A percentile compares a stretch with the other conserved stretches of the same genome.
Conservation (phyloP, 2,113 vertebrate species). For the Uria aalge region DNA sequence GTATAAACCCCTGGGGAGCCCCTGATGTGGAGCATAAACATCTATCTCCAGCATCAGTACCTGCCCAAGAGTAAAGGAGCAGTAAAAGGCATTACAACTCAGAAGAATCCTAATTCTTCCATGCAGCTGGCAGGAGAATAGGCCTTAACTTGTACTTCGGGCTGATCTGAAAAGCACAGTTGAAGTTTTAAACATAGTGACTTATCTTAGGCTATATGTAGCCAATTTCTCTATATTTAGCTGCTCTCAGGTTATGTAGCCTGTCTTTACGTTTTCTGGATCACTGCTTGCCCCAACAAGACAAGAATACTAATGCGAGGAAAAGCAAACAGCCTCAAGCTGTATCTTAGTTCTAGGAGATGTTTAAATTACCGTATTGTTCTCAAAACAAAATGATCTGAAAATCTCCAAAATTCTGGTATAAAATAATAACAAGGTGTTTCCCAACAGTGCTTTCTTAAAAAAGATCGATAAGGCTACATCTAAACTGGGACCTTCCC, state of each 20-base stretch:
- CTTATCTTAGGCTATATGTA: not conserved
- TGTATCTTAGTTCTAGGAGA: not conserved
- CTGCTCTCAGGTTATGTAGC: slow-evolving; percentile 1
- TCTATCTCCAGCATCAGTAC: not conserved
- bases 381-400: not conserved
- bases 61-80: not conserved
- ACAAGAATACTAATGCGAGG: not conserved
- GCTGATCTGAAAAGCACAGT: not conserved
- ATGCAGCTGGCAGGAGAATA: not conserved
- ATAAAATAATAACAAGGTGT: not conserved
- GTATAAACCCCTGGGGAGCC: not conserved
- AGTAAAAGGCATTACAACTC: not conserved
- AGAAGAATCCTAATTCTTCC: not conserved
- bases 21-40: not conserved
- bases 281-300: slow-evolving; percentile 1
- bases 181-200: not conserved
- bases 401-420: not conserved
- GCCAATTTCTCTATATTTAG: slow-evolving; percentile 11
- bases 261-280: not conserved
- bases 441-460: not conserved
- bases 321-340: slow-evolving; percentile 25
- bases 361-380: not conserved
- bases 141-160: not conserved
- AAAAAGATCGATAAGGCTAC: not conserved
- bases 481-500: not conserved